Evolutionary conservation across 2,797 vertebrate genomes (phyloP).

Genomic region (Darevskia mixta): DNA sequence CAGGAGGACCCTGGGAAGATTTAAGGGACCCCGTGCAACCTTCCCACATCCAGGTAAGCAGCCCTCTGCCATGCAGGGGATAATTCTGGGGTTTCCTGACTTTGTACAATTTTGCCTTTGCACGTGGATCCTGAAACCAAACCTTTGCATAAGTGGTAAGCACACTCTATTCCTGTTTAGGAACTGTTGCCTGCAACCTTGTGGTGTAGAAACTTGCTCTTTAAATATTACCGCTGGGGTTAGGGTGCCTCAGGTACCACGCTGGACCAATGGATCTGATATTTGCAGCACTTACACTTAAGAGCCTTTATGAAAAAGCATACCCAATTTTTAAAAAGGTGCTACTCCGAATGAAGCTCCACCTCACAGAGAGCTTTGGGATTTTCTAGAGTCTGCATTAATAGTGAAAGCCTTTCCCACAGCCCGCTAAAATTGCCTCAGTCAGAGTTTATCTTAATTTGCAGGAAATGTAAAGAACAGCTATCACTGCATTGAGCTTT

Average conservation of each 20-base stretch:
- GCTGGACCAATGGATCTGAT: not conserved
- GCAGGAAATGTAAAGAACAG: not conserved
- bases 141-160: too few species aligned
- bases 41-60: too few species aligned
- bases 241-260: not conserved
- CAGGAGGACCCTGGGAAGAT: too few species aligned
- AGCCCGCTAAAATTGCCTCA: not conserved
- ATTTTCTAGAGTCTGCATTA: not conserved
- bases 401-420: not conserved
- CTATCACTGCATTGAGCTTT: not conserved
- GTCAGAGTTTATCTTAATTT: not conserved
- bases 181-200: not conserved
- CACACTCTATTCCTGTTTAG: not conserved
- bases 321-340: not conserved
- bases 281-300: not conserved
- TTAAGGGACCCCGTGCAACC: too few species aligned
- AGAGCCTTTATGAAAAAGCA: not conserved
- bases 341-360: not conserved
- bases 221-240: not conserved
- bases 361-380: not conserved
- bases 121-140: too few species aligned
- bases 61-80: too few species aligned
- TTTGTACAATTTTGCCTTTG: too few species aligned
- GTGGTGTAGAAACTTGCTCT: not conserved
- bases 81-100: too few species aligned